Evolutionary conservation across 2,797 vertebrate species (phyloP).

Genomic region (Neopelma chrysocephalum): DNA sequence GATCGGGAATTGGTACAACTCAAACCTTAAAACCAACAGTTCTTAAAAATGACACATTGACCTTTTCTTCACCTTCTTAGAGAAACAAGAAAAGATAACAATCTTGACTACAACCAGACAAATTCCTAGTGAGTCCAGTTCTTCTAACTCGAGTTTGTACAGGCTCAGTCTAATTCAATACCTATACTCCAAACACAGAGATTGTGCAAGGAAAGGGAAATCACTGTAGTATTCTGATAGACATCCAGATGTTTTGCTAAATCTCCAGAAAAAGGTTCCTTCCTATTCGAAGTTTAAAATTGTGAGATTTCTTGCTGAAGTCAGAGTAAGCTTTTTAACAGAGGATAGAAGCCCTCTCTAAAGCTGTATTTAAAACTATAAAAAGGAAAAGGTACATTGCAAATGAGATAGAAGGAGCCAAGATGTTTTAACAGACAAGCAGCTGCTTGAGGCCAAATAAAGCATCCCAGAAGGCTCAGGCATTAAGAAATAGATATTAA

Average conservation of each 20-base stretch:
- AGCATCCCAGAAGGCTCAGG: neutral
- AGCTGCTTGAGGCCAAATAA: neutral
- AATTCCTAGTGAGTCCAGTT: neutral
- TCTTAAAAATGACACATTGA: neutral
- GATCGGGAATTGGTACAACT: neutral
- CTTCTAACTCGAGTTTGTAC: neutral
- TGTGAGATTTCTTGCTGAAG: neutral
- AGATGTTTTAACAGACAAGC: neutral
- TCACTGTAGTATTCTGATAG: neutral
- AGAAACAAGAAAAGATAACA: neutral
- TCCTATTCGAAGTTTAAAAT: neutral
- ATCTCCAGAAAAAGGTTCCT: neutral
- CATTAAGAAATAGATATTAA: neutral
- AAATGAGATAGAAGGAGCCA: neutral
- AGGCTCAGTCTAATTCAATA: neutral
- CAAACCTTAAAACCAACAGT: neutral
- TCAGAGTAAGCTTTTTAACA: neutral
- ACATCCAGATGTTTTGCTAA: neutral
- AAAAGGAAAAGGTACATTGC: neutral
- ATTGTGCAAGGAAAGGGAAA: neutral
- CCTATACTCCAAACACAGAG: neutral
- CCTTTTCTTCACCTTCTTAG: neutral
- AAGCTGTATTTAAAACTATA: neutral
- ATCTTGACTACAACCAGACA: neutral
- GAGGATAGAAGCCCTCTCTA: neutral